phyloP scores from a whole-genome alignment of 2,113 vertebrate species.

The Callipepla californica region DNA sequence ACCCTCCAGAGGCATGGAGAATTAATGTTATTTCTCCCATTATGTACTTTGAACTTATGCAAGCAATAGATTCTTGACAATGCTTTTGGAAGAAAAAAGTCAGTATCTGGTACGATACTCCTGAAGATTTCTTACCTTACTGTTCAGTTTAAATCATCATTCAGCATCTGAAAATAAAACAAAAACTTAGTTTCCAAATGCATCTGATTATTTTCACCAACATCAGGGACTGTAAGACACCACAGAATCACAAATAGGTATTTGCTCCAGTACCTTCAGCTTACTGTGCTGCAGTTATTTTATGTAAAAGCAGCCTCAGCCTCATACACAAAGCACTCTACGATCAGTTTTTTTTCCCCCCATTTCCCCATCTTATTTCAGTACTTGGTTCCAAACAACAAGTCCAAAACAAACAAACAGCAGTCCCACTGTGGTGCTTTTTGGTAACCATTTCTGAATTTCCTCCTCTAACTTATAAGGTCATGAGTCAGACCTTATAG shows the following conservation, averaged over 20 bases:
- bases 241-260: background rate
- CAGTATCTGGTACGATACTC: background rate
- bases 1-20: background rate
- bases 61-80: background rate
- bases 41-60: background rate
- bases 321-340: background rate
- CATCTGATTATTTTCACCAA: background rate
- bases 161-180: slow-evolving; percentile 20
- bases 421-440: background rate
- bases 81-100: background rate
- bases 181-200: background rate
- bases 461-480: background rate
- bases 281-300: background rate
- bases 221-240: background rate
- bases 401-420: background rate
- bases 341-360: background rate
- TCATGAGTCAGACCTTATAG: background rate
- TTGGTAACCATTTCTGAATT: background rate
- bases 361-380: background rate
- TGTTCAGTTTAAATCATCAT: slow-evolving; percentile 22
- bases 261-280: background rate
- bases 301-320: background rate
- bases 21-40: background rate
- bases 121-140: background rate
- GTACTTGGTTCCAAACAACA: background rate